Percentiles rank a stretch among this genome's conserved stretches.
Conservation (phyloP, 2,888 invertebrate species). For the Marasmarcha lunaedactyla region DNA sequence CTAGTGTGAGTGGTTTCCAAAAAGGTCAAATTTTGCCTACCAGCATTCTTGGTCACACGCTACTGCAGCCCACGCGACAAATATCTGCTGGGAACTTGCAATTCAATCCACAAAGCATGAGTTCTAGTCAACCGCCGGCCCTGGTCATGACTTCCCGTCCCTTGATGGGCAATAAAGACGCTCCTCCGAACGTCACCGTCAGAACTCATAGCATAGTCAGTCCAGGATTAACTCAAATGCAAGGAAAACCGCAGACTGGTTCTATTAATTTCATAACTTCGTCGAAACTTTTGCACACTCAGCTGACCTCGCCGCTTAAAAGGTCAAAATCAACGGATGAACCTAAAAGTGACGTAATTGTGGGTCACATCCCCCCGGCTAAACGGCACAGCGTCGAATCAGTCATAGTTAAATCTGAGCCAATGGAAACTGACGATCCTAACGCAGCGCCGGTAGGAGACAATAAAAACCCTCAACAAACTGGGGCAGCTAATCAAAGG, state of each 20-base stretch:
- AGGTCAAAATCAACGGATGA: slow-evolving; percentile 70
- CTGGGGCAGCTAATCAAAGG: slow-evolving; percentile 34
- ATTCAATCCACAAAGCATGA: slow-evolving; percentile 55
- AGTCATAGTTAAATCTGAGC: slow-evolving; percentile 62
- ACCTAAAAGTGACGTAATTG: slow-evolving; percentile 60
- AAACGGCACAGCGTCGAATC: slow-evolving; percentile 67
- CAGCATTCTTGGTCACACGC: slow-evolving; percentile 59
- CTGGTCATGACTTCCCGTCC: slow-evolving; percentile 62
- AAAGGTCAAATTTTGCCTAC: slow-evolving; percentile 49
- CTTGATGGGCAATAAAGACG: slow-evolving; percentile 46
- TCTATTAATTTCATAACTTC: slow-evolving; percentile 59
- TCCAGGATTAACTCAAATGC: slow-evolving; percentile 47
- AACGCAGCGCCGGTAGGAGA: slow-evolving; percentile 29
- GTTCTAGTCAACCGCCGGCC: slow-evolving; percentile 63
- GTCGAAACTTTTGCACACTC: slow-evolving; percentile 69
- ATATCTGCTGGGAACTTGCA: slow-evolving; percentile 40
- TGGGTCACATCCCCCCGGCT: slow-evolving; percentile 59
- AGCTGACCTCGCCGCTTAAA: slow-evolving; percentile 68
- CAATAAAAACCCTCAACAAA: slow-evolving; percentile 37
- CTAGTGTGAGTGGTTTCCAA: slow-evolving; percentile 42
- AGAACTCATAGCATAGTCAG: slow-evolving; percentile 55
- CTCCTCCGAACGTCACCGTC: slow-evolving; percentile 54
- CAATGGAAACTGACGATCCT: slow-evolving; percentile 57
- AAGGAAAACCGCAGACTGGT: slow-evolving; percentile 39
- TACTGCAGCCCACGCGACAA: slow-evolving; percentile 56